Evolutionary conservation across 2,113 vertebrate genomes (phyloP), one percentile per base, ranked within the genome.

Genomic region (Aptenodytes forsteri): DNA sequence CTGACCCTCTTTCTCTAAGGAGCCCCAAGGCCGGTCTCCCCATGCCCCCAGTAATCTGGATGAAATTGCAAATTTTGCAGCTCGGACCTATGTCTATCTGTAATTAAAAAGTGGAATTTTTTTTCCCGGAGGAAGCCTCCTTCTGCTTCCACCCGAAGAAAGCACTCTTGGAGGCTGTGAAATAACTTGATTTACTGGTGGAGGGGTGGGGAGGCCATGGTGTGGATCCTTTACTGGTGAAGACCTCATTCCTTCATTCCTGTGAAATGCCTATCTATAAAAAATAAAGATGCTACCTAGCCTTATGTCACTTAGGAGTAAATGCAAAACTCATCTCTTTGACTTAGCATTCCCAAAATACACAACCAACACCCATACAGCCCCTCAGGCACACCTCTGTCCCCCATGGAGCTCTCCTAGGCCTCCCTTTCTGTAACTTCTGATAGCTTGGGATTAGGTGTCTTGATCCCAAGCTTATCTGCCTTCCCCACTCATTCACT

Each of bases 301-400:
- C 25, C 18, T 88, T 10, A 23, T 17, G 32, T 59, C 47, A 62
- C 44, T 82, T 70, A 58, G 18, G 21, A 32, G 26, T 73, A 47
- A 77, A 81, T 23, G 46, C 19, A 90, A 82, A 65, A 21, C 29
- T 78, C 40, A 50, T 7, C 13, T 54, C 16, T 91, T 47, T 66
- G 47, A 27, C 44, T 49, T 11, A 55, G 4, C 22, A 30, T 61
- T 86, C 46, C 65, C 65, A 21, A 90, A 76, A 90, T 42, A 54
- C 7, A 8, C 56, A 22, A 16, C 4, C 6, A 66, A 4, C 0
- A 1, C 4, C n/a, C 70, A 32, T 26, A 75, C 3, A 73, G 29
- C 20, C 18, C 27, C 34, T 59, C 42, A 82, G 42, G 16, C 27
- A 86, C 12, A 55, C 6, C 4, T 55, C 34, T 36, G 27, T 47